Percentiles rank a stretch among this genome's conserved stretches.
Evolutionary conservation across 2,888 invertebrate species (phyloP).

Genomic region (Strigamia crassipes): DNA sequence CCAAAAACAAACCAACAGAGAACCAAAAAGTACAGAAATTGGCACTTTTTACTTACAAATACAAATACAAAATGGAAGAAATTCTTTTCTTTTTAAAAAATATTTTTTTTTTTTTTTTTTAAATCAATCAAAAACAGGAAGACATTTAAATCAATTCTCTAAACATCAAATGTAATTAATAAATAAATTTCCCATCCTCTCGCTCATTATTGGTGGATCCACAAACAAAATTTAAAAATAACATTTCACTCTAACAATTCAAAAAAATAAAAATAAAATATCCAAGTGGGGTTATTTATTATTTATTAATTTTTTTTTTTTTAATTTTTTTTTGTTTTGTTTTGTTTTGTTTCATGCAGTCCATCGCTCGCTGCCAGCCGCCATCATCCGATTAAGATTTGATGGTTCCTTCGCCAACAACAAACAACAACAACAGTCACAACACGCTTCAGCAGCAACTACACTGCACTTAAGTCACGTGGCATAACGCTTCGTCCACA

Average conservation of each 20-base stretch:
- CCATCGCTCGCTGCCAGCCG: background rate
- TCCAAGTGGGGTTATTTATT: background rate
- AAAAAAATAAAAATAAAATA: background rate
- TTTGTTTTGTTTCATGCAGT: background rate
- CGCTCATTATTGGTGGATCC: background rate
- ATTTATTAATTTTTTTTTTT: background rate
- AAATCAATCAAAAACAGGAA: too few species aligned
- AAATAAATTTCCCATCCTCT: background rate
- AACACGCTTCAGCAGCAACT: conserved; percentile 2
- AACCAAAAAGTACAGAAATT: too few species aligned
- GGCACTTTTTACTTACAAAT: too few species aligned
- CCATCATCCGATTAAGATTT: background rate
- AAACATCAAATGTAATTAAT: too few species aligned
- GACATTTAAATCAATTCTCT: too few species aligned
- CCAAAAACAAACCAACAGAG: background rate
- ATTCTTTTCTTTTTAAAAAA: too few species aligned
- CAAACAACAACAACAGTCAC: conserved; percentile 43
- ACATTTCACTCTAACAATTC: background rate
- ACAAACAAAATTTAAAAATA: background rate
- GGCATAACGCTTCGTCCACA: conserved; percentile 98
- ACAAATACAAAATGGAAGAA: too few species aligned
- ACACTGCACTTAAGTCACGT: conserved; percentile 69
- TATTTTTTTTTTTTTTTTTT: too few species aligned
- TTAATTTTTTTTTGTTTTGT: background rate
- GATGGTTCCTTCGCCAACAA: background rate